Conservation (phyloP, 2,797 vertebrate species). For the Hybognathus amarus region DNA sequence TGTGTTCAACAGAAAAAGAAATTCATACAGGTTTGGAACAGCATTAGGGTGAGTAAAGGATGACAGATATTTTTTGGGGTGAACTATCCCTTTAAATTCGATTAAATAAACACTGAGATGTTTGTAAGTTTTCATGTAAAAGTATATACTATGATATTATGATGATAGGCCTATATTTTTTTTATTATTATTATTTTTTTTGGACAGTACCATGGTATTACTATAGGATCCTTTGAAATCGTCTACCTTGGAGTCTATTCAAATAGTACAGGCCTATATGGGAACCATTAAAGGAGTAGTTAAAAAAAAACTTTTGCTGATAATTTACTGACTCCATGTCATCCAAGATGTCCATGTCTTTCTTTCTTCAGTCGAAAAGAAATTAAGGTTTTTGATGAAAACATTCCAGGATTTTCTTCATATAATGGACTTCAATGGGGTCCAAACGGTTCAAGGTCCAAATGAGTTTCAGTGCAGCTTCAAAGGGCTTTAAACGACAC, state of each 20-base stretch:
- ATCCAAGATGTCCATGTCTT: no score
- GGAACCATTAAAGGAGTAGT: not conserved
- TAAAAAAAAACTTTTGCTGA: no score
- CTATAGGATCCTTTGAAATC: not conserved
- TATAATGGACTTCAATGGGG: no score
- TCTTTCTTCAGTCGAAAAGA: no score
- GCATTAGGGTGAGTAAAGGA: not conserved
- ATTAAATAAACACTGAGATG: not conserved
- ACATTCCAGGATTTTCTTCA: no score
- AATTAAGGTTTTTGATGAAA: no score
- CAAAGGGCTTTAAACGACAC: no score
- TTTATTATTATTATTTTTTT: not conserved
- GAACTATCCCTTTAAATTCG: not conserved
- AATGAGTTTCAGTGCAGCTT: no score
- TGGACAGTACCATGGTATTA: not conserved
- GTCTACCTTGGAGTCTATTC: not conserved
- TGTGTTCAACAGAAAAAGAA: not conserved
- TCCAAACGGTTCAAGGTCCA: no score
- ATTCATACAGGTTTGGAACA: not conserved
- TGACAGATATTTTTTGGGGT: no score
- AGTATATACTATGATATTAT: not conserved
- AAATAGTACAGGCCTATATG: not conserved
- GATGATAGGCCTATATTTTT: no score
- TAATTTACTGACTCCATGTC: no score
- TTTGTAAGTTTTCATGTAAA: not conserved